These are phyloP conservation scores for Xiphorhynchus erythropygius DNA, from an alignment of 2,797 vertebrate species.

Conservation along the genomic window DNA sequence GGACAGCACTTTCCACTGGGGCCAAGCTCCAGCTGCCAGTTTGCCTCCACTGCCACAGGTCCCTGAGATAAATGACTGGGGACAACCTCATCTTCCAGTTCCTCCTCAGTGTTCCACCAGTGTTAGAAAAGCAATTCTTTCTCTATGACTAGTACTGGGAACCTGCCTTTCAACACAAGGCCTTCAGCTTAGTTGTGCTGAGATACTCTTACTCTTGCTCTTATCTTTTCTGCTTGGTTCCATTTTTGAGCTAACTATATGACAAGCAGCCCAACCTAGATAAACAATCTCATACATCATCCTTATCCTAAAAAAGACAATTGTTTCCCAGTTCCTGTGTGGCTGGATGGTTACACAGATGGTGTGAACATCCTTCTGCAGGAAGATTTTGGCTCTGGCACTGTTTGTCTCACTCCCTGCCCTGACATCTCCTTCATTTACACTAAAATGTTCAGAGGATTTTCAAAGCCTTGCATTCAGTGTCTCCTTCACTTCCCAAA, in stretches of 20 bases:
- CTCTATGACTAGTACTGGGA: not conserved
- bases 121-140: not conserved
- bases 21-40: not conserved
- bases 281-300: not conserved
- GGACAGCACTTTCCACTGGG: not conserved
- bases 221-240: not conserved
- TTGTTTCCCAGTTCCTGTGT: not conserved
- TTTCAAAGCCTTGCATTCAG: not conserved
- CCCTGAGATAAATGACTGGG: not conserved
- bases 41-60: rapidly evolving
- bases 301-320: not conserved
- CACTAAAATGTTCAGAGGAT: not conserved
- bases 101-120: not conserved
- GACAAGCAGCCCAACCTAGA: not conserved
- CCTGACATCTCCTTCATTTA: not conserved
- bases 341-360: not conserved
- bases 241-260: not conserved
- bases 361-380: not conserved
- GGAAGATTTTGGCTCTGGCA: not conserved
- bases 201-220: not conserved
- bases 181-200: not conserved
- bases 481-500: not conserved
- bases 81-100: not conserved
- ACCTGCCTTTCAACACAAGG: not conserved
- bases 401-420: not conserved